Evolutionary conservation across 2,797 vertebrate genomes (phyloP), one percentile per base, ranked within the genome.

Genomic region (Lophotriccus pileatus): DNA sequence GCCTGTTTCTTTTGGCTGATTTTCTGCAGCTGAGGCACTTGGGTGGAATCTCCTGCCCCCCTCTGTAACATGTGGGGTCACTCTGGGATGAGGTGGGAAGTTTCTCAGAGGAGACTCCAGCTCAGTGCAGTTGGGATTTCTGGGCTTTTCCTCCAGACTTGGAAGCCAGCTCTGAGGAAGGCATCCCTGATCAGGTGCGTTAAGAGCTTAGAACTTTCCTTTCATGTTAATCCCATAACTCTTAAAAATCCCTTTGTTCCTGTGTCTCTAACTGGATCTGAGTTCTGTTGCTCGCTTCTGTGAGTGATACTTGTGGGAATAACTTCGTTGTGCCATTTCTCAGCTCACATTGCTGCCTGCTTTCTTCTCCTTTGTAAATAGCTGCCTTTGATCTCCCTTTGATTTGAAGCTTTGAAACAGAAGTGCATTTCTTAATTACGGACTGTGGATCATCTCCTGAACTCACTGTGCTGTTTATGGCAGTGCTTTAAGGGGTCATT

Each of bases 371-470:
- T 94, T 80, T 87, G 72, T 89, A 78, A 93, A 80, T 72, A 93
- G 41, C 52, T 84, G 80, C 72, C 92, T 96, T 97, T 97, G 90
- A 96, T 95, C 92, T 96, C 64, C 44, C 70, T 95, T 90, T 96
- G 75, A 89, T 94, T 94, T 94, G 34, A 39, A 86, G 86, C 92
- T 87, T 93, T 84, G 90, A 76, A 93, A 56, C 59, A 90, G 46
- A 87, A 90, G 58, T 64, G 72, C 37, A 15, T 79, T 92, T 86
- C 72, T 94, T 95, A 92, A 95, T 93, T 87, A 83, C 23, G 46
- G 41, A n/a, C 60, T 67, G 56, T 64, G 78, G 83, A 53, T 74
- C 18, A 1, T 43, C 23, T 74, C 55, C 67, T 64, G 36, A 67
- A 64, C 44, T 60, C 36, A 19, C 59, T 78, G 30, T 76, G 70